phyloP scores from a whole-genome alignment of 2,113 vertebrate species.

The Oreocharis arfaki region DNA sequence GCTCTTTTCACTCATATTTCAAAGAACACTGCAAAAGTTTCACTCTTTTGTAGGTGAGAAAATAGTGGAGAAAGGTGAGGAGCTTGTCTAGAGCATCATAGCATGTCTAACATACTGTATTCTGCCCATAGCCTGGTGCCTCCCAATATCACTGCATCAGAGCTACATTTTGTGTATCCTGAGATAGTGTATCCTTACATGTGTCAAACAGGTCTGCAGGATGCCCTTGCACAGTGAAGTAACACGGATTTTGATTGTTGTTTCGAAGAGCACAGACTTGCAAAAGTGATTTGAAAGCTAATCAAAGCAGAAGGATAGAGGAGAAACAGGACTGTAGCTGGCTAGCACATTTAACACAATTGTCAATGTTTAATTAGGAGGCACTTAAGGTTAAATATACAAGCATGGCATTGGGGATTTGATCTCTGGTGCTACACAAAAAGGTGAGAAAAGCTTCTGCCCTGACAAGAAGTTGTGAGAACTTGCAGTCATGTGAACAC shows the following conservation, averaged over 20 bases:
- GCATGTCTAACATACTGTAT: background rate
- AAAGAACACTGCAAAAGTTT: background rate
- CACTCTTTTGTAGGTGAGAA: background rate
- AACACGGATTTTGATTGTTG: background rate
- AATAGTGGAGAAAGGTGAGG: background rate
- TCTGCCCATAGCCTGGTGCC: background rate
- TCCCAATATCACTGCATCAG: background rate
- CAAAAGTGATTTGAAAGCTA: background rate
- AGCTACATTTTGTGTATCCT: background rate
- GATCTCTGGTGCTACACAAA: background rate
- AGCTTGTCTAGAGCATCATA: background rate
- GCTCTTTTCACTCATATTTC: background rate
- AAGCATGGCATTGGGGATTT: background rate
- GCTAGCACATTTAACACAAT: background rate
- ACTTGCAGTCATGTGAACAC: background rate
- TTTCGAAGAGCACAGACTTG: background rate
- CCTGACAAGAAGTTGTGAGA: background rate
- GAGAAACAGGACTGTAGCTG: background rate
- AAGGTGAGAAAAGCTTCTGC: constrained; percentile 15
- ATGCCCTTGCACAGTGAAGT: background rate
- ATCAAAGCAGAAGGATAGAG: background rate
- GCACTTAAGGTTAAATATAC: constrained; percentile 10
- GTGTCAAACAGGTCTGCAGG: background rate
- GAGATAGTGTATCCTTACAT: background rate
- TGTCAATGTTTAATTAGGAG: constrained; percentile 10